Percentiles rank a stretch among this genome's conserved stretches.
These are phyloP conservation scores for Holcopasites calliopsidis DNA, from an alignment of 1,140 invertebrate genomes.

Conservation along the genomic window DNA sequence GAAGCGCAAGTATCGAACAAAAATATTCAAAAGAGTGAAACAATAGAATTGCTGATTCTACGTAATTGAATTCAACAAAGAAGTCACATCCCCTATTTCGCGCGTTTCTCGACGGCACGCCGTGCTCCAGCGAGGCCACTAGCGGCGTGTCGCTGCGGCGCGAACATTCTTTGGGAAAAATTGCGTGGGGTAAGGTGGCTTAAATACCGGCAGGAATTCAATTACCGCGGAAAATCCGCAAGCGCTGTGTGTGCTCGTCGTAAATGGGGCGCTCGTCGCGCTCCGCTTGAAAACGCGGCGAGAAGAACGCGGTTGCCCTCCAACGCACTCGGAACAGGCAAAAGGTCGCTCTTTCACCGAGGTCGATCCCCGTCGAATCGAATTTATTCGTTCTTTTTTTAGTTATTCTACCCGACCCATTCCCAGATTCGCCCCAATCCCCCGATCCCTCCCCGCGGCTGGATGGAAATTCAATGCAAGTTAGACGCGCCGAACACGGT, in stretches of 20 bases:
- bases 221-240: slow-evolving; percentile 27
- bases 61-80: not conserved
- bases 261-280: not conserved
- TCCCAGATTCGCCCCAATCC: not conserved
- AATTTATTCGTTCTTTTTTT: slow-evolving; percentile 27
- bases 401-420: slow-evolving; percentile 7
- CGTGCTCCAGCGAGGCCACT: too few relatives aligned
- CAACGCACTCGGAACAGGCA: not conserved
- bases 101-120: too few relatives aligned
- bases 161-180: slow-evolving; percentile 22
- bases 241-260: slow-evolving; percentile 1
- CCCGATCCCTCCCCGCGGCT: not conserved
- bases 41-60: too few relatives aligned
- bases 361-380: slow-evolving; percentile 1
- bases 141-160: not conserved
- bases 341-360: not conserved
- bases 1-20: too few relatives aligned
- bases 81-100: not conserved
- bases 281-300: slow-evolving; percentile 6
- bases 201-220: slow-evolving; percentile 38
- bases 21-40: too few relatives aligned
- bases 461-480: slow-evolving; percentile 33
- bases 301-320: not conserved
- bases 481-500: slow-evolving; percentile 6
- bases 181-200: slow-evolving; percentile 1